Percentiles rank a stretch among this genome's conserved stretches.
These are phyloP conservation scores for Miltochrista miniata DNA, from an alignment of 2,888 invertebrate species.

Conservation along the genomic window DNA sequence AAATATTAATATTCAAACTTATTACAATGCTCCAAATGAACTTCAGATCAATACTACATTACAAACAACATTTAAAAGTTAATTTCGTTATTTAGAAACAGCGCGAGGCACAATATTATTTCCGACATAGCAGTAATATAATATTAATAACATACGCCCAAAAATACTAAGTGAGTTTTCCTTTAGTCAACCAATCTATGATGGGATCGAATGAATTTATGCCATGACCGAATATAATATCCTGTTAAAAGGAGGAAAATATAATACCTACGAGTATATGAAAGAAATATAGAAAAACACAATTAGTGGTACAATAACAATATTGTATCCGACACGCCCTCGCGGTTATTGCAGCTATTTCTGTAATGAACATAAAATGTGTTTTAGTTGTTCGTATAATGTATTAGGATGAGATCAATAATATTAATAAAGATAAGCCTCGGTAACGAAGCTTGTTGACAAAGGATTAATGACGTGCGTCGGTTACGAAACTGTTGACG, in stretches of 20 bases:
- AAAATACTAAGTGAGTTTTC: too few relatives aligned
- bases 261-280: background rate
- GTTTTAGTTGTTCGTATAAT: background rate
- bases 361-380: background rate
- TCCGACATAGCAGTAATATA: too few relatives aligned
- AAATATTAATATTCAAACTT: too few relatives aligned
- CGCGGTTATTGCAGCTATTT: too few relatives aligned
- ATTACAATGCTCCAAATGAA: too few relatives aligned
- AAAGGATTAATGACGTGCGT: background rate
- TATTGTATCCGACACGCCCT: background rate
- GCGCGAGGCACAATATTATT: too few relatives aligned
- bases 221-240: background rate
- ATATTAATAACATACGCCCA: too few relatives aligned
- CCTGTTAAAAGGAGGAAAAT: background rate
- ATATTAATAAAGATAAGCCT: background rate
- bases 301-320: slow-evolving; percentile 1
- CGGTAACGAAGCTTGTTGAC: background rate
- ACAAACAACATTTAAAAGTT: too few relatives aligned
- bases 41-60: too few relatives aligned
- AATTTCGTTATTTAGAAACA: too few relatives aligned
- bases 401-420: background rate
- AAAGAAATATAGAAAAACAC: slow-evolving; percentile 4
- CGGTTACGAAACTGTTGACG: background rate
- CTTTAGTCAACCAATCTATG: background rate
- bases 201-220: slow-evolving; percentile 4